Base-by-base conservation (phyloP, 2,888 invertebrate genomes). In the Drosophila quinaria region DNA sequence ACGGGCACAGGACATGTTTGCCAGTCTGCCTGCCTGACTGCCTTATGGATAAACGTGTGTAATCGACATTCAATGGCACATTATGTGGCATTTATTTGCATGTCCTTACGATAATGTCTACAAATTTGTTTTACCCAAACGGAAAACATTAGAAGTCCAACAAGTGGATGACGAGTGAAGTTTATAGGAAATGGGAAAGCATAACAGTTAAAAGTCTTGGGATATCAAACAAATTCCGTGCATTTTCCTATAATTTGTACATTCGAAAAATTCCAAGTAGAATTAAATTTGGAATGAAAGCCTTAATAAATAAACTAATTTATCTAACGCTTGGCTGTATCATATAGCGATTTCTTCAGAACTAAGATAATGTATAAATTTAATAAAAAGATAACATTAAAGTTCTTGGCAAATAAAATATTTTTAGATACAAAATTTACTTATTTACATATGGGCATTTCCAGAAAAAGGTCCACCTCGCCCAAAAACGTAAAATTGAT, bases 21-120 rank as follows among this genome's bases (percentile, higher is more conserved):
- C 42, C 47, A 19, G 39, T 10, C 37, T 44, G 39, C 17, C 50
- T 56, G 61, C 47, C 74, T 49, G 39, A 15, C 50, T 56, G 61
- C 47, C 73, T 50, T 64, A 47, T 67, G 62, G 65, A 68, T 68
- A 68, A 73, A 77, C 72, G 67, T 79, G 65, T 75, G 83, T 75
- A 76, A 90, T 90, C 86, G 83, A 58, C 84, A 88, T 82, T 88
- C 74, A 76, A 80, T 76, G 81, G 62, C 68, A 69, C 70, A 78
- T 74, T 68, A 73, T 73, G 72, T 68, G 72, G 63, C 80, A 65
- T 67, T 90, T 86, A 90, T 81, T 86, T 71, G 83, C 86, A 72
- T 86, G 71, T 71, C 49, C 49, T 64, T 62, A 15, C 62, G 44
- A 39, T 67, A 66, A 77, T 74, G 55, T 29, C 65, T 22, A 47